Evolutionary conservation across 2,888 invertebrate genomes (phyloP).

Genomic region (Autographa pulchrina): DNA sequence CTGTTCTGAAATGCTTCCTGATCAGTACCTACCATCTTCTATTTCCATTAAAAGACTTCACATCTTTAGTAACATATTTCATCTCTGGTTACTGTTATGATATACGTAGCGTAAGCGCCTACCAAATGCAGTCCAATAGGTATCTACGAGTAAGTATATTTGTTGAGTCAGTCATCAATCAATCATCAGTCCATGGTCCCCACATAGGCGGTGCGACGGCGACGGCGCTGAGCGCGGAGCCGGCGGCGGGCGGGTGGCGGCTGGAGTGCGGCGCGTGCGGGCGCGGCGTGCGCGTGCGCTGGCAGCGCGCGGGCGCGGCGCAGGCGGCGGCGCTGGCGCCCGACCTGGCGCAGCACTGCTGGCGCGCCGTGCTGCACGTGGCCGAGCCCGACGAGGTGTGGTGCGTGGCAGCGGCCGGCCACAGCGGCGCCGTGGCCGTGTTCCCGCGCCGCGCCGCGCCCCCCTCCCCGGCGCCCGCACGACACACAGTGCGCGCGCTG

Average conservation of each 20-base stretch:
- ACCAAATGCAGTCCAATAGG: too few relatives aligned
- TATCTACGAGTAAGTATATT: neutral
- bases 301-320: slow-evolving; percentile 65
- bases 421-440: slow-evolving; percentile 80
- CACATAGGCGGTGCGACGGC: slow-evolving; percentile 79
- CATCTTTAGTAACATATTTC: neutral
- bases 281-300: slow-evolving; percentile 75
- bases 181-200: neutral
- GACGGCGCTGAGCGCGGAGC: slow-evolving; percentile 73
- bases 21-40: too few relatives aligned
- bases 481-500: slow-evolving; percentile 77
- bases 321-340: slow-evolving; percentile 72
- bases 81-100: neutral
- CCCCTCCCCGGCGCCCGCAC: slow-evolving; percentile 78
- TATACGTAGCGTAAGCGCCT: too few relatives aligned
- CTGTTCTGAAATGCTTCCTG: neutral
- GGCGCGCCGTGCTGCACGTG: slow-evolving; percentile 78
- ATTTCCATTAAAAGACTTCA: too few relatives aligned
- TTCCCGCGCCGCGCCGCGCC: slow-evolving; percentile 73
- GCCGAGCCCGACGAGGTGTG: slow-evolving; percentile 81
- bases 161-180: neutral
- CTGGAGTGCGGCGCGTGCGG: slow-evolving; percentile 85
- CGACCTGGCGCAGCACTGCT: slow-evolving; percentile 81
- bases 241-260: slow-evolving; percentile 78
- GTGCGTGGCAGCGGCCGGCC: slow-evolving; percentile 76